Conservation (phyloP, 2,888 invertebrate species). For the Parnassius orleans region DNA sequence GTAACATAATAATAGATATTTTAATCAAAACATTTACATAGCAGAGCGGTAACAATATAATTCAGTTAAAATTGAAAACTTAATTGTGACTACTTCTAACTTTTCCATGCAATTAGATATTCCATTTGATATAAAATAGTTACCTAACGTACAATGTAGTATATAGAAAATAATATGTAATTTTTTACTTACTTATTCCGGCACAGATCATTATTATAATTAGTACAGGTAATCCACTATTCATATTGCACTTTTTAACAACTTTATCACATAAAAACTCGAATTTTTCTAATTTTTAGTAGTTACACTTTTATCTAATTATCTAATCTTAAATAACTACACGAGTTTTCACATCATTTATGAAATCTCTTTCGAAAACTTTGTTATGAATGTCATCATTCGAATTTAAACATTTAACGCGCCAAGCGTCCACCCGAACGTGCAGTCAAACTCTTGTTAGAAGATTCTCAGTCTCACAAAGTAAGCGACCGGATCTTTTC, state of each 20-base stretch:
- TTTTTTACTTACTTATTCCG: conserved; percentile 46
- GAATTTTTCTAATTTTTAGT: no score
- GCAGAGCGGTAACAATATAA: no score
- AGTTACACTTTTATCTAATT: neutral
- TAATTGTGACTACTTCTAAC: no score
- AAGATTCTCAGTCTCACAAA: conserved; percentile 19
- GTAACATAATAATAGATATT: no score
- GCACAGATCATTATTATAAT: conserved; percentile 41
- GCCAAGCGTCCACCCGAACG: conserved; percentile 1
- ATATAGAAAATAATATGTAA: no score
- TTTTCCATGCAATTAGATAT: no score
- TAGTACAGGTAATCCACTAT: conserved; percentile 44
- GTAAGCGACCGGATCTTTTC: conserved; percentile 3
- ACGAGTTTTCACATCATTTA: neutral
- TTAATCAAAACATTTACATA: no score
- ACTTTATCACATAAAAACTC: conserved; percentile 1
- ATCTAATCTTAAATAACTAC: neutral
- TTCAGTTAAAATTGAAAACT: no score
- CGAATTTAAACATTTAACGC: neutral
- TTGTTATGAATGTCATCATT: conserved; percentile 10
- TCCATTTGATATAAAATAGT: no score
- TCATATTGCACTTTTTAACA: conserved; percentile 46
- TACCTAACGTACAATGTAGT: no score
- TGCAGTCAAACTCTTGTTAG: conserved; percentile 12
- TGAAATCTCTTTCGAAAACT: neutral